Percentiles rank a stretch among this genome's conserved stretches.
Evolutionary conservation across 2,797 vertebrate species (phyloP).

Genomic region (Alectoris magna): DNA sequence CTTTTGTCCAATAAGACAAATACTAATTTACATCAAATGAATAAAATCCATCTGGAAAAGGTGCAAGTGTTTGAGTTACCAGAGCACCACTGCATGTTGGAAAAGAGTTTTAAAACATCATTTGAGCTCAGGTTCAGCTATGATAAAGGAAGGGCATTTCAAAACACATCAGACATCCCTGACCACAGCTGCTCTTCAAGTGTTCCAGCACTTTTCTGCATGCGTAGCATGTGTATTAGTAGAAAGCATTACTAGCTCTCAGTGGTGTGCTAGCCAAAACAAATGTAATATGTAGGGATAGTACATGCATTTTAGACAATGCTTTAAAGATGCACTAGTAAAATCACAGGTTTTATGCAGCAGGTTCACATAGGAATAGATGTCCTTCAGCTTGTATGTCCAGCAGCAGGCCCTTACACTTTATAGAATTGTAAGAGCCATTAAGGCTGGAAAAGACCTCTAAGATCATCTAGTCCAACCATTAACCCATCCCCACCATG

Average conservation of each 20-base stretch:
- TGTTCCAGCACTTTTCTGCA: rapidly evolving
- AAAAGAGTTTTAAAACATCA: neutral
- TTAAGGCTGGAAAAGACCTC: no score
- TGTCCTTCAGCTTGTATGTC: neutral
- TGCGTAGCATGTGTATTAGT: rapidly evolving
- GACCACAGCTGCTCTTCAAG: neutral
- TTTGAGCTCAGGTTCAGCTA: neutral
- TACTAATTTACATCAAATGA: neutral
- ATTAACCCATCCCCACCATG: no score
- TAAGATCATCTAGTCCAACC: no score
- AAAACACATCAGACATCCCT: neutral
- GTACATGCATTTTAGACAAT: neutral
- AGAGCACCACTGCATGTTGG: neutral
- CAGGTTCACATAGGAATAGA: rapidly evolving
- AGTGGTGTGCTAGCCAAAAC: neutral
- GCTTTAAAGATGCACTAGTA: neutral
- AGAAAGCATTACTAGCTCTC: neutral
- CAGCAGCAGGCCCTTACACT: rapidly evolving
- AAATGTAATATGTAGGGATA: neutral
- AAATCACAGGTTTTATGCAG: neutral
- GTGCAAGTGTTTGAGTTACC: neutral
- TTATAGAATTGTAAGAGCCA: no score
- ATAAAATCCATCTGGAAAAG: slow-evolving; percentile 3
- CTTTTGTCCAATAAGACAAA: neutral
- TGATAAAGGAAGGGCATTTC: neutral